Evolutionary conservation across 2,797 vertebrate genomes (phyloP), one percentile per base, ranked within the genome.

Genomic region (Lacerta bilineata): DNA sequence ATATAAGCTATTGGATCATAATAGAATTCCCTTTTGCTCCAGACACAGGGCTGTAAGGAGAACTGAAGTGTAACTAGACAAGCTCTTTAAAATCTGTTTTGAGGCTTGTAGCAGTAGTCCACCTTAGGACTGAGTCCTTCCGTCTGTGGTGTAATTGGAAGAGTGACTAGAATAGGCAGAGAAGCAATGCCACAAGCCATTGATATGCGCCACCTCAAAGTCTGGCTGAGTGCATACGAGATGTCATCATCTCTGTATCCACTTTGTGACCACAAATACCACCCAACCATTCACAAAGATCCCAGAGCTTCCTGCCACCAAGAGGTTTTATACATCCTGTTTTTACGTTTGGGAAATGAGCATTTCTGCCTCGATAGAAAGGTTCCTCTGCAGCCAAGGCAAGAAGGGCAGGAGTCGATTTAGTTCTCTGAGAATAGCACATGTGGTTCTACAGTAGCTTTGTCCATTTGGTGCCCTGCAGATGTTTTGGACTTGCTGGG

Each of bases 261-360:
- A 77, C 23, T 33, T 41, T 87, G 27, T 89, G 83, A 17, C 74
- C 83, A 46, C 80, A 86, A 85, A 71, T 66, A 91, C 0, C 0
- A 5, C 50, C 72, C 81, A 41, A 36, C n/a, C 69, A 86, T 89
- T 90, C 71, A 77, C 39, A 87, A 68, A 91, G 29, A 71, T 89
- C 20, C 59, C 59, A 83, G 89, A 77, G 43, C 66, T 92, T 87
- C 15, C n/a, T 88, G 17, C 13, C 71, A 1, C 69, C 23, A 7
- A 23, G 59, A n/a, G 23, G 29, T 79, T 39, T 33, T 39, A 41
- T 66, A 18, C 36, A 2, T 83, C 36, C 55, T 88, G n/a, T 80
- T 27, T 85, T 36, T 84, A 59, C 69, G 27, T 7, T 29, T 86
- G 64, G 36, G 36, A 61, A 46, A 55, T 2, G 68, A 8, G 79